A percentile compares a stretch with the other conserved stretches of the same genome.
phyloP scores from a whole-genome alignment of 2,113 vertebrate species.

The Oreochromis spilurus region DNA sequence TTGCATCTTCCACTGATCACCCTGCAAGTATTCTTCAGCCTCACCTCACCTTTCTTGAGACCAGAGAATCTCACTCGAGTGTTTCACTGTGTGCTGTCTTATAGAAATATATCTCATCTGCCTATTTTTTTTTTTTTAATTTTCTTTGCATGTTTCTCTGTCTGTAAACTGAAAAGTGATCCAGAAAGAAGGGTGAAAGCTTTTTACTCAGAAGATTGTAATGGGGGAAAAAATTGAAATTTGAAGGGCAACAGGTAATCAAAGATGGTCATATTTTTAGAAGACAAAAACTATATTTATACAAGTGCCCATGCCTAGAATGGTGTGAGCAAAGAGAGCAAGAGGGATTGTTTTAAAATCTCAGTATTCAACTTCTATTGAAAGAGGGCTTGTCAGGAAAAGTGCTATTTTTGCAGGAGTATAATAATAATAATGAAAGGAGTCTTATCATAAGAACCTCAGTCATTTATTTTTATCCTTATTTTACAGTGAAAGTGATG shows the following conservation, averaged over 20 bases:
- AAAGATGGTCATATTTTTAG: constrained; percentile 68
- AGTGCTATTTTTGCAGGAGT: constrained; percentile 71
- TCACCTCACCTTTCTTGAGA: constrained; percentile 25
- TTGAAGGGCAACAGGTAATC: constrained; percentile 44
- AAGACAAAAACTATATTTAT: constrained; percentile 70
- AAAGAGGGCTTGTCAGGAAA: constrained; percentile 56
- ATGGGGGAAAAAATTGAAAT: not conserved
- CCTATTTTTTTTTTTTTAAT: constrained; percentile 6
- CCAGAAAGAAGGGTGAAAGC: constrained; percentile 23
- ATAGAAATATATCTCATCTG: constrained; percentile 9
- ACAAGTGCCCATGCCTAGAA: constrained; percentile 42
- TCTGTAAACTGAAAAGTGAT: constrained; percentile 36
- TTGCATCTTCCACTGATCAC: constrained; percentile 29
- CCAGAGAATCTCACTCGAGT: constrained; percentile 30
- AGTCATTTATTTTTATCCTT: constrained; percentile 50
- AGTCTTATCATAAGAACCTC: constrained; percentile 44
- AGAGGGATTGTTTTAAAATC: constrained; percentile 73
- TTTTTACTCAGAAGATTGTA: constrained; percentile 54
- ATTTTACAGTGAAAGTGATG: constrained; percentile 38
- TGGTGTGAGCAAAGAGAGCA: constrained; percentile 46
- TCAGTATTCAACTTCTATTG: constrained; percentile 50
- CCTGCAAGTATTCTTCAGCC: constrained; percentile 20
- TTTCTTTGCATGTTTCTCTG: constrained; percentile 26
- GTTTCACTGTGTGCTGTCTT: constrained; percentile 62
- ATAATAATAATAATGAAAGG: constrained; percentile 32